These are phyloP conservation scores for Apamea anceps DNA, from an alignment of 2,888 invertebrate genomes.

Conservation along the genomic window DNA sequence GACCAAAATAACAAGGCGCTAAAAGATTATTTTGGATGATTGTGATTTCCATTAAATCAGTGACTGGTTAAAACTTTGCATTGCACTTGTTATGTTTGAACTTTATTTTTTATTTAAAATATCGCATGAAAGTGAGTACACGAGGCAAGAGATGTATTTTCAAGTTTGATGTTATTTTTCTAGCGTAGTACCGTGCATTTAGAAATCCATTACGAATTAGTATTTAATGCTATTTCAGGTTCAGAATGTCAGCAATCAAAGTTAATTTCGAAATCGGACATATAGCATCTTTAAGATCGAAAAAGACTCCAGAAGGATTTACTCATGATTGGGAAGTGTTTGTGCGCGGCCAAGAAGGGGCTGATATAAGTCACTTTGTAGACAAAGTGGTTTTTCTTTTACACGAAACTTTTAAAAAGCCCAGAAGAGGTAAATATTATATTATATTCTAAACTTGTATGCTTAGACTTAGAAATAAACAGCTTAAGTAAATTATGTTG, in stretches of 20 bases:
- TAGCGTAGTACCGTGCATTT: slow-evolving; percentile 60
- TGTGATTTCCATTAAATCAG: slow-evolving; percentile 73
- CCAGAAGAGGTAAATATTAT: slow-evolving; percentile 94
- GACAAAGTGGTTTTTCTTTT: slow-evolving; percentile 97
- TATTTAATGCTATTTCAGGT: slow-evolving; percentile 68
- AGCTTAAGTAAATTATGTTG: slow-evolving; percentile 46
- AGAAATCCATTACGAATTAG: slow-evolving; percentile 58
- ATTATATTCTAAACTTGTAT: not conserved
- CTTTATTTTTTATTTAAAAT: slow-evolving; percentile 57
- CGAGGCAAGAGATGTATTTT: slow-evolving; percentile 42
- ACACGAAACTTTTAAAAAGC: slow-evolving; percentile 97
- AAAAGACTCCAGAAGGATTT: slow-evolving; percentile 96
- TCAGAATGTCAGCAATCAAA: slow-evolving; percentile 85
- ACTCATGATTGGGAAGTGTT: slow-evolving; percentile 99
- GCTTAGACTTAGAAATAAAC: slow-evolving; percentile 29
- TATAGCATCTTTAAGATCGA: slow-evolving; percentile 94
- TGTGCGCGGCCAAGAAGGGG: slow-evolving; percentile 96
- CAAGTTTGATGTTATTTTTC: slow-evolving; percentile 65
- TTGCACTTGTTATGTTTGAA: slow-evolving; percentile 68
- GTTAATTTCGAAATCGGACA: slow-evolving; percentile 98
- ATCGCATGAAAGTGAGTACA: slow-evolving; percentile 70
- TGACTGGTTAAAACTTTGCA: slow-evolving; percentile 70
- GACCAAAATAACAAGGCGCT: slow-evolving; percentile 90
- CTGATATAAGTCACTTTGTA: slow-evolving; percentile 96
- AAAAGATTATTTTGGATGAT: slow-evolving; percentile 85